phyloP scores from a whole-genome alignment of 2,888 invertebrate genomes.

The Rambutsinella grinnellia region DNA sequence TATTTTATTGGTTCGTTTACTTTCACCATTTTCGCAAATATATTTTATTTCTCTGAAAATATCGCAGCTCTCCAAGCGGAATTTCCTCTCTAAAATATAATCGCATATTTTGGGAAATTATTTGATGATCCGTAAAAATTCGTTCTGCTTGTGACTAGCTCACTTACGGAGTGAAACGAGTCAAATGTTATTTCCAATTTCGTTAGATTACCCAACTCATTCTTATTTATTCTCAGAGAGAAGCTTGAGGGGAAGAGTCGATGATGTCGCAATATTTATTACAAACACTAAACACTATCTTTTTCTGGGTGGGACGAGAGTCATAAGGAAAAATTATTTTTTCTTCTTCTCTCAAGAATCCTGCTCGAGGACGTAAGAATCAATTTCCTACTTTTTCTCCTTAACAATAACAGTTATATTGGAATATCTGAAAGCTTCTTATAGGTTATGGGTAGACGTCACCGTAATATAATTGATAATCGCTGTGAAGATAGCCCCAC shows the following conservation, averaged over 20 bases:
- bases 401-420: neutral
- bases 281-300: neutral
- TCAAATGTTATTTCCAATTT: neutral
- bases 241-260: neutral
- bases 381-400: conserved; percentile 20
- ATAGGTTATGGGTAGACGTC: conserved; percentile 20
- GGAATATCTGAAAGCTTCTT: no score
- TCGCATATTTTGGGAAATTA: conserved; percentile 47
- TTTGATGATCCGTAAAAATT: conserved; percentile 42
- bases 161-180: neutral
- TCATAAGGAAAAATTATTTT: neutral
- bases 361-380: conserved; percentile 5
- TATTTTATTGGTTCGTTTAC: neutral
- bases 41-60: no score
- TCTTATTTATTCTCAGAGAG: neutral
- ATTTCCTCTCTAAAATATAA: no score
- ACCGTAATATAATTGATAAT: conserved; percentile 29
- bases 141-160: no score
- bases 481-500: neutral
- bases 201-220: neutral
- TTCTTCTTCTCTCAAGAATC: neutral
- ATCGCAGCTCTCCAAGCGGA: no score
- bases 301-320: neutral
- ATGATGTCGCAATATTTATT: neutral
- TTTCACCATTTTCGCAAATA: no score